phyloP scores from a whole-genome alignment of 1,140 invertebrate genomes.

The Diorhabda elongata region DNA sequence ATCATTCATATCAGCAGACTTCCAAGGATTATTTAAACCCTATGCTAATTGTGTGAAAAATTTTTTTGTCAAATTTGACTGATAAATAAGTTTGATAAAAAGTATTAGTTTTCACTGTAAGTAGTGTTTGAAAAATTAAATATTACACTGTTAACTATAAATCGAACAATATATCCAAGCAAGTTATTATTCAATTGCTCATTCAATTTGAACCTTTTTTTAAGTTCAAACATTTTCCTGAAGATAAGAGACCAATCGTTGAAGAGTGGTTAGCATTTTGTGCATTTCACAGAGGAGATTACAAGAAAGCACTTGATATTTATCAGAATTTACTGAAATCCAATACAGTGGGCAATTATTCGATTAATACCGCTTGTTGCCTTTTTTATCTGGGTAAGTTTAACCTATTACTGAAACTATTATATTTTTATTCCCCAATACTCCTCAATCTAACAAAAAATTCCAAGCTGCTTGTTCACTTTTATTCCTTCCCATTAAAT shows the following conservation, averaged over 20 bases:
- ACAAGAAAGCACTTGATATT: conserved; percentile 76
- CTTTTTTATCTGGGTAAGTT: conserved; percentile 86
- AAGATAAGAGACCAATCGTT: conserved; percentile 37
- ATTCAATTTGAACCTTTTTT: conserved; percentile 19
- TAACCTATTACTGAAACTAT: not conserved
- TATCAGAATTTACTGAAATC: conserved; percentile 55
- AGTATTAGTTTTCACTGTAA: too few species aligned
- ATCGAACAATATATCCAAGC: not conserved
- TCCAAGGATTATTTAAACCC: too few species aligned
- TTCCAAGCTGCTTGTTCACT: too few species aligned
- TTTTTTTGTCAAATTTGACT: too few species aligned
- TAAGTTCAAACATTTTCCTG: conserved; percentile 43
- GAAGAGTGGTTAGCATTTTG: conserved; percentile 92
- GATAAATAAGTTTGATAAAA: too few species aligned
- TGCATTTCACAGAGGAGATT: conserved; percentile 92
- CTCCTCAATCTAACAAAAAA: too few species aligned
- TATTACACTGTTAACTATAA: conserved; percentile 8
- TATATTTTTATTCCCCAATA: too few species aligned
- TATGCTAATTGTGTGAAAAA: too few species aligned
- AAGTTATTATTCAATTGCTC: too few species aligned
- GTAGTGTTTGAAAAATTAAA: not conserved
- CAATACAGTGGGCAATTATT: conserved; percentile 53
- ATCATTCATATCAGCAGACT: too few species aligned
- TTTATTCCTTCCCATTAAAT: too few species aligned
- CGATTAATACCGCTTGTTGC: conserved; percentile 85